A percentile compares a stretch with the other conserved stretches of the same genome.
Conservation (phyloP, 2,797 vertebrate genomes). For the Gobio occitaniae region DNA sequence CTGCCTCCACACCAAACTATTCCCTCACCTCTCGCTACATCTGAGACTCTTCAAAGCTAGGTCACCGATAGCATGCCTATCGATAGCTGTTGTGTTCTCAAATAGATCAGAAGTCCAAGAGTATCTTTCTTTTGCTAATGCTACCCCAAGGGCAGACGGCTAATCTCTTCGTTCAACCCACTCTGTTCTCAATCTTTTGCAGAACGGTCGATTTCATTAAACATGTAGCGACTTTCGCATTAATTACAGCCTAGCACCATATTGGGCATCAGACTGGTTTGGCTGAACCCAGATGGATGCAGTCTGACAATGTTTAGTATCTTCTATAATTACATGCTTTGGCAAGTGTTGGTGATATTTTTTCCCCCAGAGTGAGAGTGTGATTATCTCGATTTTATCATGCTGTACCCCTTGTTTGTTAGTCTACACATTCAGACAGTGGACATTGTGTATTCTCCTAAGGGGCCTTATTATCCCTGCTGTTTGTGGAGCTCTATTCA, state of each 20-base stretch:
- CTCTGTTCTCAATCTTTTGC: conserved; percentile 21
- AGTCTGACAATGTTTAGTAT: conserved; percentile 59
- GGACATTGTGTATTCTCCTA: conserved; percentile 30
- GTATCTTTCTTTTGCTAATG: conserved; percentile 7
- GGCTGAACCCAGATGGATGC: conserved; percentile 57
- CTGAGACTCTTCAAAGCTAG: conserved; percentile 51
- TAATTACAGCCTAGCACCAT: conserved; percentile 66
- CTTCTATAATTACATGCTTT: conserved; percentile 52
- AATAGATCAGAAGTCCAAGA: conserved; percentile 40
- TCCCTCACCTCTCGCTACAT: conserved; percentile 30
- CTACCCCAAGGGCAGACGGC: conserved; percentile 28
- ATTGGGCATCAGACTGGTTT: conserved; percentile 59
- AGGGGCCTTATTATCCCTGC: conserved; percentile 39
- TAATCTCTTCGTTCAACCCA: conserved; percentile 45
- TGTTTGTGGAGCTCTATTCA: conserved; percentile 29
- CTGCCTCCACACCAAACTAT: conserved; percentile 35
- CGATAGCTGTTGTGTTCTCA: conserved; percentile 46
- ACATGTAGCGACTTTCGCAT: conserved; percentile 52
- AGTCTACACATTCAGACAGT: conserved; percentile 17
- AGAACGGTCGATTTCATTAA: conserved; percentile 41
- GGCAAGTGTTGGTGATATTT: conserved; percentile 46
- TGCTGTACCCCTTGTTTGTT: conserved; percentile 20
- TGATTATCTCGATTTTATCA: conserved; percentile 32
- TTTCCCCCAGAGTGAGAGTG: background rate
- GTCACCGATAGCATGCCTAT: conserved; percentile 53